Evolutionary conservation across 2,113 vertebrate species (phyloP).

Genomic region (cattle (Bos taurus)): ARS-UCD2.0 NC_037351.1:55791001-55791500

Average conservation of each 20-base stretch:
- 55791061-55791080: neutral
- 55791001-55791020: neutral
- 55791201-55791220: neutral
- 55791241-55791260: neutral
- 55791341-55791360: neutral
- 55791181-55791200: neutral
- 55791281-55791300: neutral
- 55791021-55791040: neutral
- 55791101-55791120: rapidly evolving
- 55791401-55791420: neutral
- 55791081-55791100: neutral
- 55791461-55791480: neutral
- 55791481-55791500: constrained; percentile 52
- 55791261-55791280: neutral
- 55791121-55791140: neutral
- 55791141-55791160: too few relatives aligned
- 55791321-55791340: neutral
- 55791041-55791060: neutral
- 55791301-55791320: neutral
- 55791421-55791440: neutral
- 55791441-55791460: neutral
- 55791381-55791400: neutral
- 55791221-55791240: neutral
- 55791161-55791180: neutral
- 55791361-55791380: neutral